These are phyloP conservation scores for Craterocephalus amniculus DNA, from an alignment of 2,797 vertebrate species.

Conservation along the genomic window DNA sequence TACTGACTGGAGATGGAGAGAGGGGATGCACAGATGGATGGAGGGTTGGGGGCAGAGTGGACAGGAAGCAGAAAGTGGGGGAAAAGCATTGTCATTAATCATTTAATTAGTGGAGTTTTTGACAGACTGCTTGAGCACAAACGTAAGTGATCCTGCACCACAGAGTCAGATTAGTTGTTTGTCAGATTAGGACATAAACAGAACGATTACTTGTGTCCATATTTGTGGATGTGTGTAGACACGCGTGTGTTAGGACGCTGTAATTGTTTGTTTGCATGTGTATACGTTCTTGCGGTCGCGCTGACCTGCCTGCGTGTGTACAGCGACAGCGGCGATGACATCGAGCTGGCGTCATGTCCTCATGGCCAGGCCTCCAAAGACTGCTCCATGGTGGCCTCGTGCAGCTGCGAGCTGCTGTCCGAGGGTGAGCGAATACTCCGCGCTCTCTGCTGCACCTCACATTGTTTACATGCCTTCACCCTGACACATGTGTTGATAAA, in stretches of 20 bases:
- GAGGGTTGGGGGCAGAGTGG: slow-evolving; percentile 15
- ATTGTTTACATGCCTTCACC: slow-evolving; percentile 10
- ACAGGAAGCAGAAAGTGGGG: slow-evolving; percentile 19
- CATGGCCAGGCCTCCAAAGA: slow-evolving; percentile 87
- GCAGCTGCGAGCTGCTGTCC: slow-evolving; percentile 93
- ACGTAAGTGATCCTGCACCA: slow-evolving; percentile 39
- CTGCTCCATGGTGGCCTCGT: slow-evolving; percentile 87
- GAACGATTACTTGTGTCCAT: slow-evolving; percentile 56
- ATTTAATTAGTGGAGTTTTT: slow-evolving; percentile 74
- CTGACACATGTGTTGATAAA: not conserved
- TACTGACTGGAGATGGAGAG: slow-evolving; percentile 52
- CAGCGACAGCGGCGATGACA: slow-evolving; percentile 96
- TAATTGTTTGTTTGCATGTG: slow-evolving; percentile 54
- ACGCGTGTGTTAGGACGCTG: slow-evolving; percentile 31
- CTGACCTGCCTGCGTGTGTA: slow-evolving; percentile 64
- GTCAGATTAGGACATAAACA: slow-evolving; percentile 66
- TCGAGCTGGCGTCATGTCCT: slow-evolving; percentile 90
- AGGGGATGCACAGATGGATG: slow-evolving; percentile 23
- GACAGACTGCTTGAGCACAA: slow-evolving; percentile 70
- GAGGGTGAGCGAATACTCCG: slow-evolving; percentile 83
- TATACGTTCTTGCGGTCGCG: slow-evolving; percentile 48
- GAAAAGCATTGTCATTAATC: slow-evolving; percentile 72
- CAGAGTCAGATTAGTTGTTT: slow-evolving; percentile 47
- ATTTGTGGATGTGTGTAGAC: slow-evolving; percentile 50
- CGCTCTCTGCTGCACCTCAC: not conserved